Percentiles rank a stretch among this genome's conserved stretches.
Conservation (phyloP, 1,140 invertebrate species). For the Charaxes varanes region DNA sequence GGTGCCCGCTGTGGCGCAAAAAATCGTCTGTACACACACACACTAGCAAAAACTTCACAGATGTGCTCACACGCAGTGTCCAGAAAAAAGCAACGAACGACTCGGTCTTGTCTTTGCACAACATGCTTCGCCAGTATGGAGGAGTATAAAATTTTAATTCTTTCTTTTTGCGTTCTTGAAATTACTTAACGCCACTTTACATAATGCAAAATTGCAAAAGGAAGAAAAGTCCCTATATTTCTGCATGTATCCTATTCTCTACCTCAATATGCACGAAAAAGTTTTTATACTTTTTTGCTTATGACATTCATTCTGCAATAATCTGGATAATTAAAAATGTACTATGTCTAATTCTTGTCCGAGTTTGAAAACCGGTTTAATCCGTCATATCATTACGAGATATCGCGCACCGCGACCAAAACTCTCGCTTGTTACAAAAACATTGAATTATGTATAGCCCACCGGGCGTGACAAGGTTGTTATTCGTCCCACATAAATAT, state of each 20-base stretch:
- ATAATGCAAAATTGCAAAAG: too few relatives aligned
- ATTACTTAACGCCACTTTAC: slow-evolving; percentile 8
- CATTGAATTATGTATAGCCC: background rate
- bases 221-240: too few relatives aligned
- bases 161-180: slow-evolving; percentile 12
- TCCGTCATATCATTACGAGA: slow-evolving; percentile 7
- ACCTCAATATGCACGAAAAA: too few relatives aligned
- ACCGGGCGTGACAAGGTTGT: slow-evolving; percentile 1
- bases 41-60: slow-evolving; percentile 37
- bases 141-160: slow-evolving; percentile 13
- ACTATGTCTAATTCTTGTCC: slow-evolving; percentile 12
- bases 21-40: slow-evolving; percentile 31
- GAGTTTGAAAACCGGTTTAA: slow-evolving; percentile 13
- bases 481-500: slow-evolving; percentile 1
- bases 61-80: slow-evolving; percentile 58
- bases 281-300: too few relatives aligned
- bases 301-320: slow-evolving; percentile 13
- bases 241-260: too few relatives aligned
- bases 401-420: background rate
- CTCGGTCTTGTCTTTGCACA: slow-evolving; percentile 15
- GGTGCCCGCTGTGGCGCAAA: slow-evolving; percentile 24
- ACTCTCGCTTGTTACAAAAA: slow-evolving; percentile 6
- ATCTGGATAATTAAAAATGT: slow-evolving; percentile 16
- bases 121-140: slow-evolving; percentile 10
- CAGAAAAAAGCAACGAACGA: slow-evolving; percentile 38